Conservation (phyloP, 2,113 vertebrate genomes). For the Crotalus tigris region DNA sequence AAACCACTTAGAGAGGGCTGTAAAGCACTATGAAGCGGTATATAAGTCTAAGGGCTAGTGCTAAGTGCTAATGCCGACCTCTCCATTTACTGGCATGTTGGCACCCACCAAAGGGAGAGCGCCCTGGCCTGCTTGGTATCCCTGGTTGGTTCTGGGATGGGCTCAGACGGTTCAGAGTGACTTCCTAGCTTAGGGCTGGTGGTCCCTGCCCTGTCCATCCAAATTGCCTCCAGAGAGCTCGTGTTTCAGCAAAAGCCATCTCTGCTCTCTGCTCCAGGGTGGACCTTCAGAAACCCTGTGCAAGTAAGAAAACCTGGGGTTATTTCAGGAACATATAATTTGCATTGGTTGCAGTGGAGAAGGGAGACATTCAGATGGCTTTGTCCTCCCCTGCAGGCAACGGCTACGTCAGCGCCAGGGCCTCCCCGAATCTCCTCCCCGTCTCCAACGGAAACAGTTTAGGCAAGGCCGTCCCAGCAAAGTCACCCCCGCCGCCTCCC, state of each 20-base stretch:
- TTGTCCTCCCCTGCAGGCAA: conserved; percentile 75
- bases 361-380: background rate
- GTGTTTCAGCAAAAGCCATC: background rate
- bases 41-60: no score
- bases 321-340: background rate
- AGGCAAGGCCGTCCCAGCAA: conserved; percentile 91
- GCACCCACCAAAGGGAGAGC: no score
- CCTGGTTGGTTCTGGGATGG: background rate
- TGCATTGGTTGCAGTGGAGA: background rate
- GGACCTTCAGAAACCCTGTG: no score
- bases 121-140: background rate
- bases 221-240: background rate
- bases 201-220: background rate
- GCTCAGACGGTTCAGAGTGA: background rate
- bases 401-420: conserved; percentile 91
- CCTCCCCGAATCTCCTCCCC: conserved; percentile 90
- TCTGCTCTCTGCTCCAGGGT: background rate
- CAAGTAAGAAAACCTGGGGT: no score
- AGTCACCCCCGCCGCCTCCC: conserved; percentile 78
- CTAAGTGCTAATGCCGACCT: background rate
- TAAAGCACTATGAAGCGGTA: no score
- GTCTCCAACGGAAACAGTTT: conserved; percentile 93
- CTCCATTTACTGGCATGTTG: background rate
- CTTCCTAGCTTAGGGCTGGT: background rate
- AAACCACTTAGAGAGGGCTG: no score